Conservation (phyloP, 1,140 invertebrate genomes). For the Lutraria rhynchaena region DNA sequence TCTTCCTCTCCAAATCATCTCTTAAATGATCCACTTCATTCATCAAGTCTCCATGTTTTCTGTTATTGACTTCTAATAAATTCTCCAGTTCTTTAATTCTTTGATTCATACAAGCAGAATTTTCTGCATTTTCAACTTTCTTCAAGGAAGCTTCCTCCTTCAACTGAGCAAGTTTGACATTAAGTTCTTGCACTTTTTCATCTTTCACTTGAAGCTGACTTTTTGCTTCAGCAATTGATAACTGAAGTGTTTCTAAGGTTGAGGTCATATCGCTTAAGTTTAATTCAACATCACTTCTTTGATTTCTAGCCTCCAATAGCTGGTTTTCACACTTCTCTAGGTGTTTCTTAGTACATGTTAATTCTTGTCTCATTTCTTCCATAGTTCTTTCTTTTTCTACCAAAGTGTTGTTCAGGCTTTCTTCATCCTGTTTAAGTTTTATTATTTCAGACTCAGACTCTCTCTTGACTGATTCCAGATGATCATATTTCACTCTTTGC, state of each 20-base stretch:
- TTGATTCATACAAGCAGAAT: neutral
- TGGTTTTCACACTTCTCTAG: neutral
- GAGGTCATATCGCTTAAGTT: neutral
- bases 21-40: conserved; percentile 2
- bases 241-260: neutral
- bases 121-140: neutral
- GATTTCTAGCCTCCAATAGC: neutral
- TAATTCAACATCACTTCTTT: conserved; percentile 1
- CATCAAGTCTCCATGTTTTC: neutral
- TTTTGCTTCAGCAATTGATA: neutral
- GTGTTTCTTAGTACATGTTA: neutral
- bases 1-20: neutral
- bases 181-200: neutral
- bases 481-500: neutral
- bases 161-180: neutral
- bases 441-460: neutral
- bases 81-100: conserved; percentile 34
- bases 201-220: neutral
- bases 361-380: neutral
- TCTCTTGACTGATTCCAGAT: conserved; percentile 8
- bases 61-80: neutral
- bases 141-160: neutral
- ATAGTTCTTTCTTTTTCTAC: conserved; percentile 1
- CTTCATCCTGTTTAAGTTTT: neutral
- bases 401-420: neutral